A percentile compares a stretch with the other conserved stretches of the same genome.
These are phyloP conservation scores for Siniperca chuatsi DNA, from an alignment of 2,113 vertebrate genomes.

Conservation along the genomic window DNA sequence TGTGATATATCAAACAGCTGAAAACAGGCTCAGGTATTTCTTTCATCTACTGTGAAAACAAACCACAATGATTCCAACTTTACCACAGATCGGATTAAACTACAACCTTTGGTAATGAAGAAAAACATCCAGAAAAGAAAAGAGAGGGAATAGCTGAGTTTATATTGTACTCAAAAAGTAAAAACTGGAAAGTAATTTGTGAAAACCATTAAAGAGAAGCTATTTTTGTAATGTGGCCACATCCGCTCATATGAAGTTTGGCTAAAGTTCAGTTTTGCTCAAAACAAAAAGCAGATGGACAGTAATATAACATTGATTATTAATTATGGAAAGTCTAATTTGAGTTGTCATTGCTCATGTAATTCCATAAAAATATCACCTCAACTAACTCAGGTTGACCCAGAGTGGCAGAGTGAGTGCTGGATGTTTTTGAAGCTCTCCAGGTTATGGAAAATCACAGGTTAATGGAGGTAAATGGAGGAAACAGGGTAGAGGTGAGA, in stretches of 20 bases:
- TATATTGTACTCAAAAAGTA: conserved; percentile 34
- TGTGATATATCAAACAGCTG: conserved; percentile 75
- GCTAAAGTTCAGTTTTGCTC: conserved; percentile 7
- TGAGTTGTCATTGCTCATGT: conserved; percentile 4
- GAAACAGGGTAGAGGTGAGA: conserved; percentile 59
- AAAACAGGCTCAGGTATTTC: conserved; percentile 85
- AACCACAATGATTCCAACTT: conserved; percentile 47
- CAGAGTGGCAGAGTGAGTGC: conserved; percentile 17
- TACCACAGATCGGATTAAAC: conserved; percentile 27
- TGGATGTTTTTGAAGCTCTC: conserved; percentile 19
- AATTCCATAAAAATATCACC: conserved; percentile 25
- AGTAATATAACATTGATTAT: conserved; percentile 16
- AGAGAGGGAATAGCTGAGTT: conserved; percentile 1
- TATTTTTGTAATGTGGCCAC: conserved; percentile 4
- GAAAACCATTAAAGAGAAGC: neutral
- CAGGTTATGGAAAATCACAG: conserved; percentile 40
- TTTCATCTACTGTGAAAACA: conserved; percentile 84
- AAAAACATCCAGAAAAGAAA: neutral
- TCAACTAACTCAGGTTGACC: conserved; percentile 61
- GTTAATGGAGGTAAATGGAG: conserved; percentile 51
- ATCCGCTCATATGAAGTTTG: neutral
- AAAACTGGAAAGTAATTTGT: conserved; percentile 59
- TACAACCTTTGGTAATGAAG: neutral
- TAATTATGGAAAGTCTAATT: conserved; percentile 25
- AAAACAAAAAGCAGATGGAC: conserved; percentile 25